Percentiles rank a stretch among this genome's conserved stretches.
Evolutionary conservation across 2,888 invertebrate species (phyloP).

Genomic region (Junonia oenone): DNA sequence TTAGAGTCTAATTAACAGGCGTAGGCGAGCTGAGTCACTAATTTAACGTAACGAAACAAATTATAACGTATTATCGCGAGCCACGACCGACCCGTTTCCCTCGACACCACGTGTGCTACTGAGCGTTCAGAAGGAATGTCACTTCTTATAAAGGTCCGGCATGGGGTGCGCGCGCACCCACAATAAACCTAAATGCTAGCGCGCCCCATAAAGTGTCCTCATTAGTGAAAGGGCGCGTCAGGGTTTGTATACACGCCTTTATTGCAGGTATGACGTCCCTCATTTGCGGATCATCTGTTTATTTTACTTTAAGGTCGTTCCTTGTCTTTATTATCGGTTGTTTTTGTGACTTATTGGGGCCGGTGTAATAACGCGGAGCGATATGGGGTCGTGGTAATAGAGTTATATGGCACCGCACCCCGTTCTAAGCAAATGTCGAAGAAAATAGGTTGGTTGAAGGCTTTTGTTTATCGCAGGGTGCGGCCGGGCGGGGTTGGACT

Average conservation of each 20-base stretch:
- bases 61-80: conserved; percentile 53
- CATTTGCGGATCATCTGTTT: conserved; percentile 70
- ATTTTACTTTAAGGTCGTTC: conserved; percentile 68
- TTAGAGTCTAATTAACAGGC: conserved; percentile 59
- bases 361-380: conserved; percentile 19
- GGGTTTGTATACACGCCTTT: conserved; percentile 62
- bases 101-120: conserved; percentile 52
- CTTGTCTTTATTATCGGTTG: conserved; percentile 59
- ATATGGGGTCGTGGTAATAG: conserved; percentile 51
- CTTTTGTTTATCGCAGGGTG: conserved; percentile 57
- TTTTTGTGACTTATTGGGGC: conserved; percentile 46
- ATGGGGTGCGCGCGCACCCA: conserved; percentile 72
- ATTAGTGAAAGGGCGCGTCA: conserved; percentile 72
- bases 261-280: conserved; percentile 59
- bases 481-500: conserved; percentile 51
- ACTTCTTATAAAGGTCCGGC: conserved; percentile 58
- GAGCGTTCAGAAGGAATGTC: conserved; percentile 43
- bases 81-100: conserved; percentile 36
- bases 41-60: conserved; percentile 54
- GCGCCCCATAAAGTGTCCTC: conserved; percentile 70
- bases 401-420: conserved; percentile 62
- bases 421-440: conserved; percentile 57
- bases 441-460: conserved; percentile 48
- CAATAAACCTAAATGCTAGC: conserved; percentile 69
- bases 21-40: conserved; percentile 63